Base-by-base conservation (phyloP, 2,113 vertebrate genomes). In the Rhipidura dahli region DNA sequence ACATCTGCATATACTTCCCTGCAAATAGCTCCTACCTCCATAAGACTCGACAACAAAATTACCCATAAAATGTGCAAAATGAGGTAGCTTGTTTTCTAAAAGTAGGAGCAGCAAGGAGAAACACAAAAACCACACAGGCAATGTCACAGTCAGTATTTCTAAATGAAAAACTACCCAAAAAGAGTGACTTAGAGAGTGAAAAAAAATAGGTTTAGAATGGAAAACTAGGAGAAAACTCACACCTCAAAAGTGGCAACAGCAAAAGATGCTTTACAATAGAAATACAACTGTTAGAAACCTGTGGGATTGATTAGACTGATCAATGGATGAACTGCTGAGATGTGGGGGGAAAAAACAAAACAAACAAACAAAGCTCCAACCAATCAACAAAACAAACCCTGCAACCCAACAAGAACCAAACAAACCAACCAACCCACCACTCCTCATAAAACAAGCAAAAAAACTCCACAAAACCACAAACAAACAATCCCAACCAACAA, bases 321-420 rank as follows among this genome's bases (percentile, higher is more conserved):
- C 23, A 59, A 21, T 47, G 24, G 47, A 66, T 42, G 11, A 75
- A 75, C 3, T 70, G 18, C 9, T 54, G 33, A 82, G 26, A 71
- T 30, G 54, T 31, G 9, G 9, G 33, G 9, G 15, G 7, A 13
- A 15, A 65, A 89, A n/a, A 13, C 28, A 5, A 40, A 75, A 69
- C 15, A 53, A 53, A 79, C 13, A 26, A 13, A 61, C 73, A 63
- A 35, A 30, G 1, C 0, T 2, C 7, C 21, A 63, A 49, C 1
- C 15, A 64, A 63, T 9, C 10, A 72, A 65, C 10, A 40, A 54
- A 53, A 45, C 18, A 47, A 47, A 28, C 10, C 1, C 18, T 26
- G n/a, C 21, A 31, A 31, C 7, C 31, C 24, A 49, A 15, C 40
- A 18, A 28, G 21, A 63, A 51, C 7, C 31, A 56, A 56, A 5